Percentiles rank a stretch among this genome's conserved stretches.
Evolutionary conservation across 2,797 vertebrate species (phyloP).

Genomic region (Anabas testudineus): DNA sequence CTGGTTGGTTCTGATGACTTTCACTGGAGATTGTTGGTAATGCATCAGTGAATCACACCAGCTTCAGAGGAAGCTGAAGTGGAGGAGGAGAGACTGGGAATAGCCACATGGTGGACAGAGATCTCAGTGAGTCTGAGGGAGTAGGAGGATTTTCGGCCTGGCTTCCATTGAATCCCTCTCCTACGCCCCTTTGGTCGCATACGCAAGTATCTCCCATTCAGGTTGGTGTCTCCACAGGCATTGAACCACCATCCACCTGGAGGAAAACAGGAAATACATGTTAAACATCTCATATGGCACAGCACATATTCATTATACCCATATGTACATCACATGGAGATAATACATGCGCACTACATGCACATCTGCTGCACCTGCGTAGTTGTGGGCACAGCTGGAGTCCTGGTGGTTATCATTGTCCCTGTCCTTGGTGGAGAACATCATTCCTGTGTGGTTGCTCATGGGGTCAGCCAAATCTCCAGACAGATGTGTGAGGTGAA

Average conservation of each 20-base stretch:
- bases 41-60: slow-evolving; percentile 35
- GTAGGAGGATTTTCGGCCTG: slow-evolving; percentile 78
- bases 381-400: slow-evolving; percentile 78
- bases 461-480: slow-evolving; percentile 83
- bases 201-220: slow-evolving; percentile 89
- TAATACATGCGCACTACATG: not conserved
- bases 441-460: slow-evolving; percentile 81
- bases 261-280: slow-evolving; percentile 15
- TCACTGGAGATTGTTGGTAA: not conserved
- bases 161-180: slow-evolving; percentile 87
- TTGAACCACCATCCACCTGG: slow-evolving; percentile 93
- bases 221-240: slow-evolving; percentile 87
- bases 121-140: slow-evolving; percentile 90
- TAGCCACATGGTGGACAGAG: slow-evolving; percentile 77
- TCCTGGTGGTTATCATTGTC: slow-evolving; percentile 56
- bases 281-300: not conserved
- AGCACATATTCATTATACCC: not conserved
- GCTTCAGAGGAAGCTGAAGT: slow-evolving; percentile 35
- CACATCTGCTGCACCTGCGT: slow-evolving; percentile 80
- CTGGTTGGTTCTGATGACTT: slow-evolving; percentile 8
- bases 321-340: not conserved
- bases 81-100: slow-evolving; percentile 5
- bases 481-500: slow-evolving; percentile 79
- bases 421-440: slow-evolving; percentile 89
- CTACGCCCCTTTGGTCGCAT: slow-evolving; percentile 80